phyloP scores from a whole-genome alignment of 2,888 invertebrate genomes.

The Drosophila engyochracea region DNA sequence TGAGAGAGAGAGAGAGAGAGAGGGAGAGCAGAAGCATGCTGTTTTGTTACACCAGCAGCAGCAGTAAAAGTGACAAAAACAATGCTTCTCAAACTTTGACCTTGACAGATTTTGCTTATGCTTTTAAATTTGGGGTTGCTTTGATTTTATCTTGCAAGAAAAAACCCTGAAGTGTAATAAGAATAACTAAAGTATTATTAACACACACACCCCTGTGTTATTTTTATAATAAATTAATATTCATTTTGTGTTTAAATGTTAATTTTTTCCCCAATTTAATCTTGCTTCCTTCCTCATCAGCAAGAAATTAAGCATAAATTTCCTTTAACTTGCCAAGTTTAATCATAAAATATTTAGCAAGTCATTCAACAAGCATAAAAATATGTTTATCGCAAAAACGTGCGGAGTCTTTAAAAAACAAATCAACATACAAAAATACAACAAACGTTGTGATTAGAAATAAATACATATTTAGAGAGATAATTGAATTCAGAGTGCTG shows the following conservation, averaged over 20 bases:
- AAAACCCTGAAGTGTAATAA: background rate
- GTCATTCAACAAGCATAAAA: slow-evolving; percentile 29
- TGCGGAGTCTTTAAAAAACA: slow-evolving; percentile 24
- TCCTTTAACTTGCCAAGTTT: background rate
- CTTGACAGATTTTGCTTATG: slow-evolving; percentile 18
- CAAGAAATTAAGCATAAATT: background rate
- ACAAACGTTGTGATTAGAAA: slow-evolving; percentile 30
- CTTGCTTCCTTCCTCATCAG: background rate
- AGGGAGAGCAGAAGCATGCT: background rate
- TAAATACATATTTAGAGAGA: slow-evolving; percentile 10
- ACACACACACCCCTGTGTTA: background rate
- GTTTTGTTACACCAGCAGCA: slow-evolving; percentile 19
- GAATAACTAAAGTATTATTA: slow-evolving; percentile 1
- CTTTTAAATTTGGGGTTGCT: background rate
- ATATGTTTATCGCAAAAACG: slow-evolving; percentile 28
- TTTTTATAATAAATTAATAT: slow-evolving; percentile 16
- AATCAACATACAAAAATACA: background rate
- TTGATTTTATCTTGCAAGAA: slow-evolving; percentile 12
- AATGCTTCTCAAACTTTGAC: slow-evolving; percentile 30
- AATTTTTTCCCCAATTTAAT: slow-evolving; percentile 1
- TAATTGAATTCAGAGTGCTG: slow-evolving; percentile 16
- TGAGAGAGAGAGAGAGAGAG: slow-evolving; percentile 1
- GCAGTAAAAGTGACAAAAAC: slow-evolving; percentile 16
- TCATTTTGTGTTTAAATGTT: background rate
- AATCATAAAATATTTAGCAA: slow-evolving; percentile 8